Conservation (phyloP, 2,888 invertebrate species). For the Idaea aversata region DNA sequence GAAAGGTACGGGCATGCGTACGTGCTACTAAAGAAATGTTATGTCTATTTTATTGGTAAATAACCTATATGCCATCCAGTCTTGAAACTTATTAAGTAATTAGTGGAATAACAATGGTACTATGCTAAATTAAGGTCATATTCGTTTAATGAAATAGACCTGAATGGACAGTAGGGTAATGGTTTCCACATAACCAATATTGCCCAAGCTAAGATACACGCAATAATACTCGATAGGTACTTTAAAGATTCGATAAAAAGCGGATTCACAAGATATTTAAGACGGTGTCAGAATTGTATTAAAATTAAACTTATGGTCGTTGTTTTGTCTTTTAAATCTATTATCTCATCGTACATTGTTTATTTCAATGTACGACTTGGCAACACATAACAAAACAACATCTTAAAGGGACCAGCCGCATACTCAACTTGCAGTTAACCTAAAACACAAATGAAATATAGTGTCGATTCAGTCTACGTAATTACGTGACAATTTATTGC, state of each 20-base stretch:
- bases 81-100: neutral
- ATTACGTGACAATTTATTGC: neutral
- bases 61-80: neutral
- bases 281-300: neutral
- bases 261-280: neutral
- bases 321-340: neutral
- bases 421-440: neutral
- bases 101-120: neutral
- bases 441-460: neutral
- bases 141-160: neutral
- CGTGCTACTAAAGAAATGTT: no score
- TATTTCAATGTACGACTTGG: constrained; percentile 2
- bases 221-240: neutral
- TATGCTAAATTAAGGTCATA: neutral
- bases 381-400: neutral
- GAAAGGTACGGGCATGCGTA: no score
- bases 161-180: neutral
- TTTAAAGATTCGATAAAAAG: neutral
- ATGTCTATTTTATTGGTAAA: no score
- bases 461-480: neutral
- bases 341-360: constrained; percentile 4
- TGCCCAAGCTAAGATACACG: neutral
- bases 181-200: neutral
- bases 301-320: neutral
- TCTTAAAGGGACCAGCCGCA: neutral